phyloP scores from a whole-genome alignment of 2,888 invertebrate species.

The Furcula furcula region DNA sequence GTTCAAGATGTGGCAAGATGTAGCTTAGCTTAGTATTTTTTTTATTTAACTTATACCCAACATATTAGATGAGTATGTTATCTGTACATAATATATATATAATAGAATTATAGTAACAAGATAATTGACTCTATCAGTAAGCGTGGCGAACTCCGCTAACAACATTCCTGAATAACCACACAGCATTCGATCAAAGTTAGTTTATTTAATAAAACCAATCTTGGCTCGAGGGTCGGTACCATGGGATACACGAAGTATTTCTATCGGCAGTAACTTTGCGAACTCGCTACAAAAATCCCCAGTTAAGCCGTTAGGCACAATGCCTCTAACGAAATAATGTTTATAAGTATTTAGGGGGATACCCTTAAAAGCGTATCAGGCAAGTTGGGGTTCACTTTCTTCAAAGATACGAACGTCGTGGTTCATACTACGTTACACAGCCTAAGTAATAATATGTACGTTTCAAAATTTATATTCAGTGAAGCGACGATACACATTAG shows the following conservation, averaged over 20 bases:
- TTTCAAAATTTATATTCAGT: no score
- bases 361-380: conserved; percentile 35
- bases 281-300: conserved; percentile 25
- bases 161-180: conserved; percentile 17
- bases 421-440: conserved; percentile 12
- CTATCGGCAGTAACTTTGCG: conserved; percentile 7
- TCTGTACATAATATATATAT: no score
- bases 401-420: conserved; percentile 10
- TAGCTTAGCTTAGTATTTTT: no score
- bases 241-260: conserved; percentile 22
- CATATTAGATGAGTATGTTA: no score
- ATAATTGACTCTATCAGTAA: conserved; percentile 7
- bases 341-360: conserved; percentile 15
- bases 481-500: no score
- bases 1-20: no score
- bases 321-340: neutral
- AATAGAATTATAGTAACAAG: no score
- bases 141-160: conserved; percentile 19
- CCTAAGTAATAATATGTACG: neutral
- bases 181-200: conserved; percentile 16
- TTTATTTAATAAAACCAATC: conserved; percentile 29
- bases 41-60: no score
- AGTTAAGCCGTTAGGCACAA: conserved; percentile 11
- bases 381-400: conserved; percentile 22
- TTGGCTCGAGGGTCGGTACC: neutral